Conservation (phyloP, 2,113 vertebrate genomes). For the Drymodes brunneopygia region DNA sequence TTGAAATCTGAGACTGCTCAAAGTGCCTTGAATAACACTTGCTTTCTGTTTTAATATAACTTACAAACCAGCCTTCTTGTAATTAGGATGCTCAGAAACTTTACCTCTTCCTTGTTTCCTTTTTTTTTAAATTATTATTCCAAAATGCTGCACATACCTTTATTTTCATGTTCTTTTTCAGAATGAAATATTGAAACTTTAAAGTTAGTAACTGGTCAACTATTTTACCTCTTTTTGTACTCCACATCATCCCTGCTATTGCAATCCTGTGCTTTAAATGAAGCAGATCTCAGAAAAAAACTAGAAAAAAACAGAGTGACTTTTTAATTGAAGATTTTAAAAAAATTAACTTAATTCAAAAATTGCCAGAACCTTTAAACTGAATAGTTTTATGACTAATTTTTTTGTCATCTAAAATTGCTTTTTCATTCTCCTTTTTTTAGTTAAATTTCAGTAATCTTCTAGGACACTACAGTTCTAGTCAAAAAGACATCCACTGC, state of each 20-base stretch:
- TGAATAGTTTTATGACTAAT: not conserved
- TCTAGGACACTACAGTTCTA: not conserved
- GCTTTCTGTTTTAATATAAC: not conserved
- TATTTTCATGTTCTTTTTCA: not conserved
- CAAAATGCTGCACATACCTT: not conserved
- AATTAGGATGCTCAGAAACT: not conserved
- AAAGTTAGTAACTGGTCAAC: not conserved
- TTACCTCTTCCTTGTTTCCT: not conserved
- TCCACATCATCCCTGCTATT: not conserved
- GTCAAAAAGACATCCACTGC: not conserved
- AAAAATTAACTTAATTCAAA: not conserved
- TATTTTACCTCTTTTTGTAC: not conserved
- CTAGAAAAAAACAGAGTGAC: accelerated
- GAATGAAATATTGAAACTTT: not conserved
- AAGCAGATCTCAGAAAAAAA: not conserved
- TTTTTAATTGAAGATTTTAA: not conserved
- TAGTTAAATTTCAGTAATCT: not conserved
- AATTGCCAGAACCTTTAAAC: not conserved
- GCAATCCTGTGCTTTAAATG: not conserved
- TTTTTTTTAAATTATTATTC: not conserved
- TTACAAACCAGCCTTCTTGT: not conserved
- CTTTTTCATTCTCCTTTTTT: not conserved
- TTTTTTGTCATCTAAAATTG: not conserved
- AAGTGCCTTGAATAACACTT: not conserved
- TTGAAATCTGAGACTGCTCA: not conserved